Conservation (phyloP, 37 sponge, comb jelly and placozoan species). For the Theonella swinhoei region DNA sequence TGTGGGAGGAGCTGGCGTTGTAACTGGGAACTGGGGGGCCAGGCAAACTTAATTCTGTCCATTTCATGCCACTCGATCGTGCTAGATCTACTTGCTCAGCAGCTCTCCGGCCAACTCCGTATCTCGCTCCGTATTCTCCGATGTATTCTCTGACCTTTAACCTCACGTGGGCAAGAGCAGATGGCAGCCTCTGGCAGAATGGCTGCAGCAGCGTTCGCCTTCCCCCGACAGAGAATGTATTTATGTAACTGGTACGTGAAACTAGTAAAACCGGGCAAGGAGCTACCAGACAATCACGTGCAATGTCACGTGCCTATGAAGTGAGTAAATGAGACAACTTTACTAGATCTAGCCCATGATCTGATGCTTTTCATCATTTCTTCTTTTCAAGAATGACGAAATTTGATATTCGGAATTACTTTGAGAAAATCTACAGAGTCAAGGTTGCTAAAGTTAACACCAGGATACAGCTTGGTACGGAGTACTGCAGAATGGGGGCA, state of each 20-base stretch:
- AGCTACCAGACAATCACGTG: conserved; percentile 65
- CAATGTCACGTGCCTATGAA: conserved; percentile 84
- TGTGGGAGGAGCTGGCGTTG: too few relatives aligned
- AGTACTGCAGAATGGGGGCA: background rate
- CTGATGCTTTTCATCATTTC: background rate
- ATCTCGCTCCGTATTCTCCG: too few relatives aligned
- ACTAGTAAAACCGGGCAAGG: conserved; percentile 75
- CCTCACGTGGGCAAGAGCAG: background rate
- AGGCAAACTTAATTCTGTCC: too few relatives aligned
- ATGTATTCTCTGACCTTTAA: background rate
- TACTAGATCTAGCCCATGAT: background rate
- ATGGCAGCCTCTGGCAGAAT: background rate
- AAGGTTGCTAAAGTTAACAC: conserved; percentile 84
- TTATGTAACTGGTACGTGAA: conserved; percentile 82
- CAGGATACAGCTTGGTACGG: conserved; percentile 81
- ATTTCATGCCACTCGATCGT: too few relatives aligned
- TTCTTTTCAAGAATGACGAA: conserved; percentile 82
- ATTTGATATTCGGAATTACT: conserved; percentile 88
- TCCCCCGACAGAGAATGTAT: conserved; percentile 39
- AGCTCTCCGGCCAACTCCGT: too few relatives aligned
- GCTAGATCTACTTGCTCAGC: too few relatives aligned
- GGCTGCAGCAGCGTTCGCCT: background rate
- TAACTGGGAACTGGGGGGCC: too few relatives aligned
- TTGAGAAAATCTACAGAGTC: conserved; percentile 83
- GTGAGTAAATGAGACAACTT: conserved; percentile 52